These are phyloP conservation scores for Alethe castanea DNA, from an alignment of 2,113 vertebrate species.

Conservation along the genomic window DNA sequence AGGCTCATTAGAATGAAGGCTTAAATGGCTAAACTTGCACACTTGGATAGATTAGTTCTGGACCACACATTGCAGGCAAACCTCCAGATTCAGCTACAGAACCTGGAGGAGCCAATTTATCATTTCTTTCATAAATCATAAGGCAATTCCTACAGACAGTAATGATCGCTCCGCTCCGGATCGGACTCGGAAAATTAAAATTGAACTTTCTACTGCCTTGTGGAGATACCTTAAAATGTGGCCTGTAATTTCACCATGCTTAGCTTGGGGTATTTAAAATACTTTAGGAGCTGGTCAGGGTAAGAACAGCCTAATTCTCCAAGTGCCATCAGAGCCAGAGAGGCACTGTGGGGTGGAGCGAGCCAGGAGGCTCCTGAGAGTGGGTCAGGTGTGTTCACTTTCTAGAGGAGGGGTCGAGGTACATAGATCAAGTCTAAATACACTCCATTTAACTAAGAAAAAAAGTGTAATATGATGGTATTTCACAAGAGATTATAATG, in stretches of 20 bases:
- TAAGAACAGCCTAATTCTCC: not conserved
- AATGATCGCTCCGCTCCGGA: not conserved
- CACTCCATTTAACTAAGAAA: not conserved
- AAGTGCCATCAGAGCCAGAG: not conserved
- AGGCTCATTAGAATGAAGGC: not conserved
- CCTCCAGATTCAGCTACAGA: not conserved
- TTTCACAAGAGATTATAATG: not conserved
- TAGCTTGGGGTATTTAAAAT: not conserved
- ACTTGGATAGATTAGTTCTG: not conserved
- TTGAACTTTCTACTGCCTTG: not conserved
- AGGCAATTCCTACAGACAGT: not conserved
- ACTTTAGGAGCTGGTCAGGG: not conserved
- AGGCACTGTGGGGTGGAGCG: not conserved
- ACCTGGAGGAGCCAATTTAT: not conserved
- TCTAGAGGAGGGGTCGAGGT: not conserved
- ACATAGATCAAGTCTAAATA: not conserved
- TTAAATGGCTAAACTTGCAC: not conserved
- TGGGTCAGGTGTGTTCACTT: not conserved
- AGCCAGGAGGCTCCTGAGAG: not conserved
- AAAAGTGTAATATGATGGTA: not conserved
- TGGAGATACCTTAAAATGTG: not conserved
- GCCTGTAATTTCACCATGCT: not conserved
- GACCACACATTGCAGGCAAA: not conserved
- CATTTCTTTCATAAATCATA: not conserved
- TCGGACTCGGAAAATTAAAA: not conserved